Evolutionary conservation across 2,888 invertebrate species (phyloP).

Genomic region (Parapristionchus giblindavisi): DNA sequence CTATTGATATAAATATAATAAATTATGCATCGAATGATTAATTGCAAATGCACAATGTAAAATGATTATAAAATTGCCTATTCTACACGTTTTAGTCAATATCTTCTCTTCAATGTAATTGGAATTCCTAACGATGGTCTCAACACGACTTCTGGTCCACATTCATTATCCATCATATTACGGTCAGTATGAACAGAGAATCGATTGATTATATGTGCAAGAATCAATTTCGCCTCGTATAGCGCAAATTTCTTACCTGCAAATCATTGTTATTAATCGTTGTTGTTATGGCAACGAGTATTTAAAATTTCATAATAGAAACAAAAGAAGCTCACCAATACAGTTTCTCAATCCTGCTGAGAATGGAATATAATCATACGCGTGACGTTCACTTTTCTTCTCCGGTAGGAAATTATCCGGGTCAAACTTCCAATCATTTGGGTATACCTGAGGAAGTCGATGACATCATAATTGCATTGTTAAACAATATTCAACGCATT

Average conservation of each 20-base stretch:
- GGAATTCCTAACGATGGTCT: background rate
- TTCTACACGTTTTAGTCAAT: no score
- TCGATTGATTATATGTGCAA: background rate
- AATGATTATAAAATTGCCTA: no score
- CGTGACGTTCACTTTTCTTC: constrained; percentile 1
- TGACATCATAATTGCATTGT: background rate
- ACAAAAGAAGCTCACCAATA: no score
- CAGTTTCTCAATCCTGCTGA: constrained; percentile 32
- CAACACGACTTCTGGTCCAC: background rate
- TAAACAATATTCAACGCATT: background rate
- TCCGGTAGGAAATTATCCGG: constrained; percentile 34
- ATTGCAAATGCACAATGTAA: no score
- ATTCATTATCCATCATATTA: background rate
- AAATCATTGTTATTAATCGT: no score
- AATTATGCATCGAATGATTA: no score
- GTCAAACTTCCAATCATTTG: background rate
- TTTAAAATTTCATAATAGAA: no score
- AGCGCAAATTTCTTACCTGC: constrained; percentile 22
- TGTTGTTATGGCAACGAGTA: no score
- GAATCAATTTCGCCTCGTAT: constrained; percentile 24
- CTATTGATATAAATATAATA: no score
- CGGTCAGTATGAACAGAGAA: background rate
- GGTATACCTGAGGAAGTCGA: background rate
- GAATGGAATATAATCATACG: constrained; percentile 32
- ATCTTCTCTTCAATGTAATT: background rate